phyloP scores from a whole-genome alignment of 1,140 invertebrate genomes.

The Aphelenchoides besseyi region DNA sequence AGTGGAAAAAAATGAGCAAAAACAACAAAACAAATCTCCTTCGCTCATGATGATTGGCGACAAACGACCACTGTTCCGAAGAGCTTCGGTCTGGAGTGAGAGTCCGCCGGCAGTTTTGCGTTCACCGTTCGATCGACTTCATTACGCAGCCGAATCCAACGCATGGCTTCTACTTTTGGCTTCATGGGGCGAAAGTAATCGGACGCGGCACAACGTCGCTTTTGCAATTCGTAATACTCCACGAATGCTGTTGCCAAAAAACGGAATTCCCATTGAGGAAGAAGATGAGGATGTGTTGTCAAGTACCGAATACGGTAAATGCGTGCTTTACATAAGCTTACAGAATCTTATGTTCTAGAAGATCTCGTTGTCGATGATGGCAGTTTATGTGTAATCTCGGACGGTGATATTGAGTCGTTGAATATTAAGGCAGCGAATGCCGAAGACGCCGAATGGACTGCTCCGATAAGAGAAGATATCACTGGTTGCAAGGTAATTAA shows the following conservation, averaged over 20 bases:
- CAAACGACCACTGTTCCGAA: conserved; percentile 36
- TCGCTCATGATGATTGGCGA: conserved; percentile 28
- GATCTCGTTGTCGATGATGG: conserved; percentile 15
- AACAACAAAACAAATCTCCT: neutral
- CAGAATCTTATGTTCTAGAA: conserved; percentile 8
- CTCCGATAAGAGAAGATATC: conserved; percentile 34
- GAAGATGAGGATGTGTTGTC: conserved; percentile 19
- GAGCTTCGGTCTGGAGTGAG: conserved; percentile 47
- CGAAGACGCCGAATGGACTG: conserved; percentile 37
- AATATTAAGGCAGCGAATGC: conserved; percentile 12
- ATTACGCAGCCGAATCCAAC: conserved; percentile 37
- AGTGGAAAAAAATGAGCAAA: neutral
- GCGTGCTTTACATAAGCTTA: conserved; percentile 2
- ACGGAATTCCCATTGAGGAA: conserved; percentile 22
- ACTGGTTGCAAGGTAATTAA: conserved; percentile 40
- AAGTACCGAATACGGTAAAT: conserved; percentile 11
- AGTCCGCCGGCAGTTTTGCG: conserved; percentile 47
- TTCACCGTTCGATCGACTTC: conserved; percentile 42
- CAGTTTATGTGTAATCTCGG: conserved; percentile 37
- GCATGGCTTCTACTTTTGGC: conserved; percentile 45
- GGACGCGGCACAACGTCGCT: conserved; percentile 8
- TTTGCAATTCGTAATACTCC: neutral
- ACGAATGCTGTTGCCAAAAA: neutral
- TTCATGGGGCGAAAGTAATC: conserved; percentile 41
- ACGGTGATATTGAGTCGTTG: conserved; percentile 32